phyloP scores from a whole-genome alignment of 2,113 vertebrate genomes.

The Sterrhoptilus dennistouni region DNA sequence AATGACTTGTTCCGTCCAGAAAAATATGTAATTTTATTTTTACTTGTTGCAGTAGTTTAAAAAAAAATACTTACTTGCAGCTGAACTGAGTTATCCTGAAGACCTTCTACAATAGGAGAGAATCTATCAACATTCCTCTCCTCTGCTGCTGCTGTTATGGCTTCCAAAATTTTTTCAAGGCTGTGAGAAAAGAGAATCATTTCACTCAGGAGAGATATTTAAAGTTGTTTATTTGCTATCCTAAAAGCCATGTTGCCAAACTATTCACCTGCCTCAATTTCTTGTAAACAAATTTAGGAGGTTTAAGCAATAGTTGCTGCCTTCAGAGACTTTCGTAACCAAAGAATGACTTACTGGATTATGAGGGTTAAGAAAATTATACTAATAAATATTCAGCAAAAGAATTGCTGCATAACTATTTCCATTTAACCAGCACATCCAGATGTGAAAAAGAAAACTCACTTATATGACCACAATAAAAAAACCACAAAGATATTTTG shows the following conservation, averaged over 20 bases:
- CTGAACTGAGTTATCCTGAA: constrained; percentile 87
- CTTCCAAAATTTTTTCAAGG: constrained; percentile 96
- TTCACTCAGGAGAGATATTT: not conserved
- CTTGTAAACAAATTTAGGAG: not conserved
- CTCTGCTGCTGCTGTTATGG: constrained; percentile 89
- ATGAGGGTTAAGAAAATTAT: not conserved
- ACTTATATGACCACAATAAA: not conserved
- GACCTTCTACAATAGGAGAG: constrained; percentile 90
- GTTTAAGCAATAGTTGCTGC: not conserved
- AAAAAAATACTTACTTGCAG: constrained; percentile 83
- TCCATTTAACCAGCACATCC: not conserved
- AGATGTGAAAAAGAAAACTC: not conserved
- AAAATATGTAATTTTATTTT: not conserved
- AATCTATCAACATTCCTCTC: constrained; percentile 85
- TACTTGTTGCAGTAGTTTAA: not conserved
- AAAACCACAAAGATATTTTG: not conserved
- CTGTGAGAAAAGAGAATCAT: constrained; percentile 69
- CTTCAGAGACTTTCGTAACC: not conserved
- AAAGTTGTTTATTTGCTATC: not conserved
- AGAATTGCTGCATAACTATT: not conserved
- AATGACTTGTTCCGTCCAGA: not conserved
- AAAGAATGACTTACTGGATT: not conserved
- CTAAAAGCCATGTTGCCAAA: not conserved
- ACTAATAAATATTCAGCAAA: not conserved
- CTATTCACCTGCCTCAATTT: not conserved